Evolutionary conservation across 2,888 invertebrate genomes (phyloP), one percentile per base, ranked within the genome.

Genomic region (Taphrorychus bicolor): DNA sequence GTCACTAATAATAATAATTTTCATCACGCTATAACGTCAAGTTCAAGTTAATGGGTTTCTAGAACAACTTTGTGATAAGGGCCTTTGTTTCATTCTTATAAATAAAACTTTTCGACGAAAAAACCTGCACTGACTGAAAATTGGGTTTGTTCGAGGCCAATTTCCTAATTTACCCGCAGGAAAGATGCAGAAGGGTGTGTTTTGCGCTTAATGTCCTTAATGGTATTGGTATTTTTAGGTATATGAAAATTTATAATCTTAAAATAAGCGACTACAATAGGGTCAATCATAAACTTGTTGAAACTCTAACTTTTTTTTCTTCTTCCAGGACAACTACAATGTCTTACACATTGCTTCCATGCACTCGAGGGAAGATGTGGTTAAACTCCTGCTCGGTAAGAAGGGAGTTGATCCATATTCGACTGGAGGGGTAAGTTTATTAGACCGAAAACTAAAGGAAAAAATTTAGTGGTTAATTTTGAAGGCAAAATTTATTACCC

Each of bases 341-440:
- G 95, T 92, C 24, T 88, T 97, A 59, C 98, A 98, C 84, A 92
- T 97, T 82, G 94, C 97, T 11, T 94, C 97, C 19, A 93, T 95
- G 91, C 93, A 94, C 83, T 94, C 96, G 60, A 87, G 95, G 75
- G 98, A 98, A 82, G 97, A 98, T 81, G 93, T 97, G 79, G 93
- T 98, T 78, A 94, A 95, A 79, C 84, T 95, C 58, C 86, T 99
- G 51, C 85, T 98, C 61, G 89, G 91, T 60, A 94, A 94, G 82
- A 89, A 92, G 81, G 93, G 93, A 41, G 95, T 97, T 7, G 97
- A 98, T 83, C 91, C 96, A 14, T 93, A 92, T 78, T 91, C 94
- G 42, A 91, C 94, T 0, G 98, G 97, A 79, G 98, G 97, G 83
- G 98, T 98, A 85, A 89, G 94, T 87, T 9, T n/a, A n/a, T n/a